Base-by-base conservation (phyloP, 1,140 invertebrate genomes). In the Hypothenemus hampei region DNA sequence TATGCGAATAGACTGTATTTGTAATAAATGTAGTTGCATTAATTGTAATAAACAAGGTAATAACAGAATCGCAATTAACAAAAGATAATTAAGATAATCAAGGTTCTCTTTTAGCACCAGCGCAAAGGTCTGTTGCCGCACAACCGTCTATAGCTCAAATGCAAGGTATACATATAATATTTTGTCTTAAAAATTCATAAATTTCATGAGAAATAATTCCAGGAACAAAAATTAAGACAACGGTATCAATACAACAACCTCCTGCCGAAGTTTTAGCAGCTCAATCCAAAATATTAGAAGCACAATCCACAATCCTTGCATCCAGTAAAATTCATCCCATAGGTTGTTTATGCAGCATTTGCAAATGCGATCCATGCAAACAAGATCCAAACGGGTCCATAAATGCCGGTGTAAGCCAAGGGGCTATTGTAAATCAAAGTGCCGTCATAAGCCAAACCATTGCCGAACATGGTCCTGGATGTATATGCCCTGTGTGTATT, bases 401-500 rank as follows among this genome's bases (percentile, higher is more conserved):
- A n/a, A n/a, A n/a, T 3, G 1, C 3, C 13, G 1, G 1, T 11
- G 3, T 3, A 31, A 37, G 35, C 35, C 11, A 37, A 37, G 11
- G 7, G 8, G 35, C 1, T 37, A 10, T 15, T 16, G 26, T 19
- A n/a, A n/a, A n/a, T n/a, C n/a, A n/a, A n/a, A n/a, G n/a, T n/a
- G n/a, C n/a, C n/a, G n/a, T n/a, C n/a, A n/a, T n/a, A n/a, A n/a
- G n/a, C n/a, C n/a, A n/a, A 2, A 10, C n/a, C 6, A 48, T 15
- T 16, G 26, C 11, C 8, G 45, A 13, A 35, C 44, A 47, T 47
- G 26, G 26, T 7, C 29, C 29, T 0, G 45, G 29, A 5, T 48
- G 53, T 13, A 40, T 18, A 21, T 56, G 53, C 18, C 6, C 10
- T 1, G 39, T 7, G 18, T 56, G 53, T 48, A 20, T 7, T 4